Evolutionary conservation across 2,888 invertebrate species (phyloP), one percentile per base, ranked within the genome.

Genomic region (Platerodrilus igneus): DNA sequence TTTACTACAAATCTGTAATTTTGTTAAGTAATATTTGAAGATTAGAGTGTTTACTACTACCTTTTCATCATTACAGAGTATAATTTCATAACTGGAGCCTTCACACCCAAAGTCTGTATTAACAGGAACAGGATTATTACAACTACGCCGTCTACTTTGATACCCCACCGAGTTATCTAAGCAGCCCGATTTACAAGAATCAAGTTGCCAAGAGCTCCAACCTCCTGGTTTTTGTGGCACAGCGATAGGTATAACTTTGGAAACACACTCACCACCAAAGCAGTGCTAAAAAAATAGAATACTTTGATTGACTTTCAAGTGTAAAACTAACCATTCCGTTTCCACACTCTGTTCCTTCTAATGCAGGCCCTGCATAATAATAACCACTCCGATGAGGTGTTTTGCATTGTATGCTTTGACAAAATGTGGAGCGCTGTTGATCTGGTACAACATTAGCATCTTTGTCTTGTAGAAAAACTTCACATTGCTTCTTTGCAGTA

Each of bases 361-460:
- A 66, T n/a, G 88, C 88, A 0, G 88, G 88, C 0, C 87, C 87
- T 1, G 86, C 81, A 60, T 78, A 79, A 63, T 83, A 86, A 67
- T 76, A 83, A 7, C 85, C 86, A 41, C 78, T 76, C 31, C 82
- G 74, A 58, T 82, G 79, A 18, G 86, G 85, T 10, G 81, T 79
- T 56, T 78, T 76, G 58, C 86, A 87, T 49, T 79, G 76, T 30
- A 86, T 69, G 63, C 80, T 81, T 40, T 75, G 72, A 60, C 86
- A 87, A 44, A 77, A 72, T 17, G 69, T 63, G 2, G 66, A 54
- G 15, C 68, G 50, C 52, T 69, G 51, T 52, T 66, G 67, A 26
- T 67, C 62, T 1, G 66, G 67, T 8, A 72, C 68, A 4, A 73
- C 67, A 5, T 70, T 66, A 1, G 86, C 85, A 58, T 85, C 83